phyloP scores from a whole-genome alignment of 2,113 vertebrate genomes.

The Ranitomeya variabilis region DNA sequence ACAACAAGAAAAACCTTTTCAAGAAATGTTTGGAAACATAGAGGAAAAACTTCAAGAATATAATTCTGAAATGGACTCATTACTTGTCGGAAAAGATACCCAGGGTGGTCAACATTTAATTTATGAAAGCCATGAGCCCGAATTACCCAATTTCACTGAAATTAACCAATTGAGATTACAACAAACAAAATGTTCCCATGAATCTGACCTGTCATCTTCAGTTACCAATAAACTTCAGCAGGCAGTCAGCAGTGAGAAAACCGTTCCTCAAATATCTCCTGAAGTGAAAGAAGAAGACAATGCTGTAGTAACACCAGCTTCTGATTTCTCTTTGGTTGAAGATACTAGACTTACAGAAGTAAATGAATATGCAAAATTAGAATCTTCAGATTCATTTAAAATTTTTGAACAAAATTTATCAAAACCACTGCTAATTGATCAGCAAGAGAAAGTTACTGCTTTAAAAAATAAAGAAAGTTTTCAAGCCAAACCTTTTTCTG shows the following conservation, averaged over 20 bases:
- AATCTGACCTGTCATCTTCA: not conserved
- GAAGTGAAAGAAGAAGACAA: not conserved
- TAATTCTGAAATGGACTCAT: not conserved
- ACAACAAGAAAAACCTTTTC: not conserved
- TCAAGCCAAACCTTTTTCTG: not conserved
- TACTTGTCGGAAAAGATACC: not conserved
- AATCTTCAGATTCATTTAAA: not conserved
- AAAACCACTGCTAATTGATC: not conserved
- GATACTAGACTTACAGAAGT: not conserved
- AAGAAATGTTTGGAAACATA: conserved; percentile 10
- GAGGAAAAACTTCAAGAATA: not conserved
- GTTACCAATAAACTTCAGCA: not conserved
- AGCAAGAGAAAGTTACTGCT: not conserved
- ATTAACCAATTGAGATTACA: not conserved
- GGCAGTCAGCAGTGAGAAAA: not conserved
- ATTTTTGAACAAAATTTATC: not conserved
- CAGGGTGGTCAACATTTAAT: not conserved
- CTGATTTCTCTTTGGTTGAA: not conserved
- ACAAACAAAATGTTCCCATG: no score
- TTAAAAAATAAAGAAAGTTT: not conserved
- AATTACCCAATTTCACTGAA: not conserved
- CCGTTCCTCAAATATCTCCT: not conserved
- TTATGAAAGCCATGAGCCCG: not conserved
- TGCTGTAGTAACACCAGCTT: no score
- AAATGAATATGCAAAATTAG: not conserved